Conservation (phyloP, 2,797 vertebrate species). For the Semaprochilodus insignis region DNA sequence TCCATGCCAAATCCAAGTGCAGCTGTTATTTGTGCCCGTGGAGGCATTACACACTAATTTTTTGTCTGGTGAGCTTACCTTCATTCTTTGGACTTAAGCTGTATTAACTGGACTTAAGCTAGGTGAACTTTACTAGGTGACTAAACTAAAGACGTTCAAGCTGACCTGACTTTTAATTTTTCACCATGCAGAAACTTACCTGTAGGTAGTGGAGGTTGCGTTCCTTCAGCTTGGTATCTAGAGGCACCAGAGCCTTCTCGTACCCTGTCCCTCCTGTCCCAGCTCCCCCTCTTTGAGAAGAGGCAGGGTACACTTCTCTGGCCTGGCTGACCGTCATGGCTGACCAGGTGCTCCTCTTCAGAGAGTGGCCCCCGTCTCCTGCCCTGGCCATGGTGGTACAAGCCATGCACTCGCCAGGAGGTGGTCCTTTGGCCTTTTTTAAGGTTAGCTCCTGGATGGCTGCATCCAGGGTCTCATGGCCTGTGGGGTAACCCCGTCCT, state of each 20-base stretch:
- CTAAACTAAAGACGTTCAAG: too few species aligned
- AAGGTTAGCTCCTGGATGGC: conserved; percentile 96
- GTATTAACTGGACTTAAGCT: too few species aligned
- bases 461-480: conserved; percentile 91
- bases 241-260: conserved; percentile 91
- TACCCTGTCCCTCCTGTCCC: conserved; percentile 73
- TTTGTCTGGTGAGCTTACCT: too few species aligned
- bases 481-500: conserved; percentile 72
- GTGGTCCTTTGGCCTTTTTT: conserved; percentile 86
- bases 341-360: conserved; percentile 98
- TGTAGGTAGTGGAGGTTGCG: conserved; percentile 95
- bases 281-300: conserved; percentile 69
- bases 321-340: conserved; percentile 99
- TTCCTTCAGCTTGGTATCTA: conserved; percentile 91
- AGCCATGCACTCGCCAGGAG: conserved; percentile 91
- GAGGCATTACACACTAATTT: too few species aligned
- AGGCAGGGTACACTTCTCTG: conserved; percentile 90
- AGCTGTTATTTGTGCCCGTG: too few species aligned
- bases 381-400: conserved; percentile 93
- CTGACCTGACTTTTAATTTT: too few species aligned
- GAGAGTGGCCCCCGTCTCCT: conserved; percentile 89
- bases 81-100: too few species aligned
- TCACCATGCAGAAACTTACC: conserved; percentile 75
- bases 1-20: too few species aligned
- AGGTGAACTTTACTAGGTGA: too few species aligned